A percentile compares a stretch with the other conserved stretches of the same genome.
phyloP scores from a whole-genome alignment of 2,113 vertebrate genomes.

The Oryzias woworae region DNA sequence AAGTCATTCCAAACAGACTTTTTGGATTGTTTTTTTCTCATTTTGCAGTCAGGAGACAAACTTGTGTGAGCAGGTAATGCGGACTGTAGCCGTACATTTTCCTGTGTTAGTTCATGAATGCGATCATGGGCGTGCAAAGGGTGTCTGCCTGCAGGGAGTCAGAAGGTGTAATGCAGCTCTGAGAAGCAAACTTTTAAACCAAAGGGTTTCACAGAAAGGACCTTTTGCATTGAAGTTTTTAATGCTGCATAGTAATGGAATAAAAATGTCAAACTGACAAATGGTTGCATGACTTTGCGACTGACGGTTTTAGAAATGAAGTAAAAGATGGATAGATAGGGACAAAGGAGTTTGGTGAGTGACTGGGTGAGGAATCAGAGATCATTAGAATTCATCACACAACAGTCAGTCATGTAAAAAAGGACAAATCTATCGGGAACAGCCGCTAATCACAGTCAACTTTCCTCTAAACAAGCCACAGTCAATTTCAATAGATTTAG shows the following conservation, averaged over 20 bases:
- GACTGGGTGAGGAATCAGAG: conserved; percentile 16
- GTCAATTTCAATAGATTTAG: conserved; percentile 16
- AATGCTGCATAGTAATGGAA: conserved; percentile 28
- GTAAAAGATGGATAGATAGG: neutral
- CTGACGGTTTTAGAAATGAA: conserved; percentile 6
- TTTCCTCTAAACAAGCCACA: conserved; percentile 45
- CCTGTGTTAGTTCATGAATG: conserved; percentile 57
- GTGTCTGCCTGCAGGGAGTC: conserved; percentile 27
- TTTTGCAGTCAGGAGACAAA: neutral
- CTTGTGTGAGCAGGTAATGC: neutral
- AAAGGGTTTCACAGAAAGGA: neutral
- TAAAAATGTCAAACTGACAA: conserved; percentile 50
- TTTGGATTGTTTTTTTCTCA: neutral
- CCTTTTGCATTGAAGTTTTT: conserved; percentile 7
- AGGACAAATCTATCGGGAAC: conserved; percentile 13
- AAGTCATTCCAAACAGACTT: conserved; percentile 3
- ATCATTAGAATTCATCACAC: conserved; percentile 46
- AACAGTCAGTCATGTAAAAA: conserved; percentile 32
- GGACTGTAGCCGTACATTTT: neutral
- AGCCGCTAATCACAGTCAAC: conserved; percentile 23
- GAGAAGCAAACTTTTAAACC: conserved; percentile 26
- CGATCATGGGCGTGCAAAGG: conserved; percentile 14
- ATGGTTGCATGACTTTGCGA: conserved; percentile 16
- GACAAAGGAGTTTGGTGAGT: conserved; percentile 1
- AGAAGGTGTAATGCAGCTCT: conserved; percentile 9